Percentiles rank a stretch among this genome's conserved stretches.
These are phyloP conservation scores for Orchestia grillus DNA, from an alignment of 1,140 invertebrate genomes.

Conservation along the genomic window DNA sequence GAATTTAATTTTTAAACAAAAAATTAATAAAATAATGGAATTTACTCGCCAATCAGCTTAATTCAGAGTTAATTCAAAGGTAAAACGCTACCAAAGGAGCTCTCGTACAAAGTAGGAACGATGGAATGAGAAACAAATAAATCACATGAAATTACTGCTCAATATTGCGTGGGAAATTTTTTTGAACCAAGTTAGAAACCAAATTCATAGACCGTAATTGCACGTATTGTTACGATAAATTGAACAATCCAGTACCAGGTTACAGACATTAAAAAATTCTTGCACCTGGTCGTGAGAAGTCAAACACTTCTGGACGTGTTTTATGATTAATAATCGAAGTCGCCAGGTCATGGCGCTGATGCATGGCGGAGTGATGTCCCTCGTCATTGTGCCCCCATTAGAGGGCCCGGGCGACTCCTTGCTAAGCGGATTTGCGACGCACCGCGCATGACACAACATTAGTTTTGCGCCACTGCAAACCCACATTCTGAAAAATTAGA, in stretches of 20 bases:
- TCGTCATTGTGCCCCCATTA: not conserved
- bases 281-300: not conserved
- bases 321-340: not conserved
- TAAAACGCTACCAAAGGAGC: not conserved
- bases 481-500: conserved; percentile 21
- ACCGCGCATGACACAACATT: not conserved
- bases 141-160: too few relatives aligned
- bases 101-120: too few relatives aligned
- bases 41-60: not conserved
- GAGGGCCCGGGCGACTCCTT: not conserved
- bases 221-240: too few relatives aligned
- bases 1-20: not conserved
- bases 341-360: not conserved
- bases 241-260: too few relatives aligned
- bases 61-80: not conserved
- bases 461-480: conserved; percentile 20
- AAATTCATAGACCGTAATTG: too few relatives aligned
- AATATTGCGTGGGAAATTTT: too few relatives aligned
- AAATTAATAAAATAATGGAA: not conserved
- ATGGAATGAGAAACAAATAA: too few relatives aligned
- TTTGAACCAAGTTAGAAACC: too few relatives aligned
- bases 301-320: not conserved
- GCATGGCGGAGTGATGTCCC: not conserved
- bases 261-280: too few relatives aligned
- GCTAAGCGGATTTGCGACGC: conserved; percentile 32